Base-by-base conservation (phyloP, 1,140 invertebrate species). In the Drosophila oshimai region DNA sequence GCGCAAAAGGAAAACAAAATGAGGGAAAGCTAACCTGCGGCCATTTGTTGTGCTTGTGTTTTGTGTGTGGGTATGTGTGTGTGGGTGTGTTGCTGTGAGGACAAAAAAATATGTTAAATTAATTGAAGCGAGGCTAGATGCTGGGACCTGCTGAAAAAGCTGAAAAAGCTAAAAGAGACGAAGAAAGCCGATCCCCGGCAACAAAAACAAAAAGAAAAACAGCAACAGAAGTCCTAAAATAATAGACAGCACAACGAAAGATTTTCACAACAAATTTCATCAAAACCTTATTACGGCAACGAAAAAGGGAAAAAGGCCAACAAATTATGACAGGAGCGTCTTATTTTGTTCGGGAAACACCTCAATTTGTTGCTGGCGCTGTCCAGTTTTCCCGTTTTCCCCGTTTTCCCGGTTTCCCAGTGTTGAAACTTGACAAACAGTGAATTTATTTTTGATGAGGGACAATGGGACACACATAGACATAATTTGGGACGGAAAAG, bases 251-350 rank as follows among this genome's bases (percentile, higher is more conserved):
- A 50, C 49, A 70, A 50, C 44, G 58, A 7, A 67, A 67, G 31
- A 67, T 65, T 65, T 72, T 60, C 54, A 53, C 42, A 36, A 54
- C 39, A 79, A 84, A 79, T 84, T 86, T 86, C 75, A 84, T 84
- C 74, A 84, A 84, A 84, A 84, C 70, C 54, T 84, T 72, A 60
- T 65, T 65, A 64, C 57, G 57, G 33, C 13, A 13, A n/a, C 9
- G 24, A 7, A 60, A 22, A 39, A 20, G 20, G 39, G 34, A 33
- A 24, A 28, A 58, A 17, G 18, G 10, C 33, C 20, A 29, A 39
- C 42, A 50, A 67, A 67, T 65, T 67, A 67, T 67, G 62, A 67
- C 42, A 49, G 61, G 34, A 58, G 24, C 51, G 24, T 28, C 22
- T 12, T 10, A 28, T 49, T 49, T 33, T 33, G 7, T 6, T 33